Conservation (phyloP, 2,113 vertebrate species). For the Channa argus region DNA sequence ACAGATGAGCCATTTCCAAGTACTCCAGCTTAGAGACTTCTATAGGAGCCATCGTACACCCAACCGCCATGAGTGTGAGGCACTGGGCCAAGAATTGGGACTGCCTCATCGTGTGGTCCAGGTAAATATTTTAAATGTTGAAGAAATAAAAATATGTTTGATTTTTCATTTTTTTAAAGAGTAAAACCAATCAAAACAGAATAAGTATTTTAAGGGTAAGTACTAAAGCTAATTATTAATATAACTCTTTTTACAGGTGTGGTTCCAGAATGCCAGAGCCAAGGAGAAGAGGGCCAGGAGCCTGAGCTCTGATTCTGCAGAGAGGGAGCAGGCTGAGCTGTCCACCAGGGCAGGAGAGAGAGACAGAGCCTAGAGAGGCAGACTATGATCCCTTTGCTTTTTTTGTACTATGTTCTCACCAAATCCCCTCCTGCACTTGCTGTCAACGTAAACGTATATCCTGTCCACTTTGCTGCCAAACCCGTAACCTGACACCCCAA, state of each 20-base stretch:
- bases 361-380: slow-evolving; percentile 79
- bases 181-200: accelerated
- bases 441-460: slow-evolving; percentile 44
- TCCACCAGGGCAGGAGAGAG: slow-evolving; percentile 92
- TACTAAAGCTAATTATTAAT: background rate
- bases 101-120: slow-evolving; percentile 97
- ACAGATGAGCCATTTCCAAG: slow-evolving; percentile 86
- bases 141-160: background rate
- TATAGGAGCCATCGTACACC: slow-evolving; percentile 86
- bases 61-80: slow-evolving; percentile 95
- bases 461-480: slow-evolving; percentile 76
- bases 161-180: background rate
- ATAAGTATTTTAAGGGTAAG: background rate
- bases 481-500: slow-evolving; percentile 76
- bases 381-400: slow-evolving; percentile 39
- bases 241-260: slow-evolving; percentile 81
- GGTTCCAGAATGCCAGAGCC: slow-evolving; percentile 97
- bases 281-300: slow-evolving; percentile 96
- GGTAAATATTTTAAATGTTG: slow-evolving; percentile 61
- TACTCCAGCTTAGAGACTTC: slow-evolving; percentile 83
- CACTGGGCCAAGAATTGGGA: slow-evolving; percentile 95
- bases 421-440: slow-evolving; percentile 52
- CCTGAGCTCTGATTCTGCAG: slow-evolving; percentile 75
- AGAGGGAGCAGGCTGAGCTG: slow-evolving; percentile 78
- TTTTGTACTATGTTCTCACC: slow-evolving; percentile 39